Evolutionary conservation across 1,140 invertebrate species (phyloP).

Genomic region (Babylonia areolata): DNA sequence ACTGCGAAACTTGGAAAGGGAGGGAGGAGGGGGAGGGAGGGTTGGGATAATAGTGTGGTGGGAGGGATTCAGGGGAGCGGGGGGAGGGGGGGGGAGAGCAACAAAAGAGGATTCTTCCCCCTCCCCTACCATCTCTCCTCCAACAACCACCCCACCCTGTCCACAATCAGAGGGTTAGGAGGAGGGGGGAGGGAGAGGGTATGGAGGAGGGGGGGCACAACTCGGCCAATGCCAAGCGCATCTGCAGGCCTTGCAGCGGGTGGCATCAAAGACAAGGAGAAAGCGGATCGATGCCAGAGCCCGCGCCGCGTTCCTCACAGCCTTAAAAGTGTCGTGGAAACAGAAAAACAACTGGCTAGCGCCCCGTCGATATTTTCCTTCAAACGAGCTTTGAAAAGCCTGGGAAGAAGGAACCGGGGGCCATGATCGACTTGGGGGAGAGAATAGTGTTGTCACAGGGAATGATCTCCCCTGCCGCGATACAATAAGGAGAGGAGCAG

Average conservation of each 20-base stretch:
- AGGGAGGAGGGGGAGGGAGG: too few relatives aligned
- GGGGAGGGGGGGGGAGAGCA: background rate
- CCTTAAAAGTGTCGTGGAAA: too few relatives aligned
- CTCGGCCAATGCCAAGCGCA: too few relatives aligned
- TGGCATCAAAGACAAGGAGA: conserved; percentile 28
- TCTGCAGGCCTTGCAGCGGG: conserved; percentile 19
- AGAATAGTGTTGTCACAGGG: conserved; percentile 33
- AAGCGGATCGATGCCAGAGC: too few relatives aligned
- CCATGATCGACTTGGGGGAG: conserved; percentile 25
- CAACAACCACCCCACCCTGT: conserved; percentile 15
- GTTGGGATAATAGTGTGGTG: too few relatives aligned
- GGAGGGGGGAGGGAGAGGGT: too few relatives aligned
- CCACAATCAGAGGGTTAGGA: conserved; percentile 18
- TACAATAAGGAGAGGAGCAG: background rate
- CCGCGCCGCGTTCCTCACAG: too few relatives aligned
- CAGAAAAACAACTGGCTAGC: too few relatives aligned
- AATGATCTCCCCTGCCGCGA: background rate
- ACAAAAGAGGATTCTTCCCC: conserved; percentile 34
- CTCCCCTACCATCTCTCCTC: too few relatives aligned
- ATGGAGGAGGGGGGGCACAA: too few relatives aligned
- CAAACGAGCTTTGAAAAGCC: conserved; percentile 38
- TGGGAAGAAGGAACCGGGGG: background rate
- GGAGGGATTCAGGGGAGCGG: too few relatives aligned
- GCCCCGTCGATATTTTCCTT: conserved; percentile 30
- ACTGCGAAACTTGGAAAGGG: background rate